Evolutionary conservation across 2,797 vertebrate species (phyloP), one percentile per base, ranked within the genome.

Genomic region (Danio choprae): DNA sequence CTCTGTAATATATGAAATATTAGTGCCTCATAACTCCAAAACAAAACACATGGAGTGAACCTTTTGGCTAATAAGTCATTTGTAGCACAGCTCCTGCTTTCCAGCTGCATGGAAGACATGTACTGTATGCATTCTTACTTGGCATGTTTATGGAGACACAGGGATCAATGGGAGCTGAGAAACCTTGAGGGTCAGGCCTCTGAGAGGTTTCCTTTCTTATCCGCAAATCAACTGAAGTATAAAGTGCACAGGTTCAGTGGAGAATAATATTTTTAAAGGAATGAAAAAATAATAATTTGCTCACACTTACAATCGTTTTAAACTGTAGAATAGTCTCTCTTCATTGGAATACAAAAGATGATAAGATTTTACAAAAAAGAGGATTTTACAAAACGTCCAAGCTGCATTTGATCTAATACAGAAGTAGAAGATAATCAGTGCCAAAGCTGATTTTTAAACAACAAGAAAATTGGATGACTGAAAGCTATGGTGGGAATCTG

Each of bases 71-170:
- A 62, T 62, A 13, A 63, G 50, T 56, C 48, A 62, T 67, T 83
- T 83, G 75, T 46, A 84, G 44, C 36, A 6, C 38, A 59, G 59
- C 63, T 62, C 41, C 10, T 72, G 56, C 69, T 40, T 60, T 83
- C 62, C 83, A 79, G 56, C 75, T 80, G 68, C 75, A 55, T 86
- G 56, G 80, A 87, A 86, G 83, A 88, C 82, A 48, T 70, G 50
- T 38, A 86, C 84, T 84, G 87, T 92, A 91, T 90, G 90, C 86
- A 91, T 91, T 89, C 88, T 90, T 85, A 87, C 55, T 16, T 83
- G 63, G 75, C 84, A 64, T 88, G 87, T 90, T 92, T 90, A 90
- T 82, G 87, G 77, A 79, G 76, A 87, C 50, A 53, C 63, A 43
- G 70, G 68, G 86, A 81, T 44, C 68, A 76, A 20, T 58, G 68